Conservation (phyloP, 2,797 vertebrate genomes). For the Sandelia bainsii region DNA sequence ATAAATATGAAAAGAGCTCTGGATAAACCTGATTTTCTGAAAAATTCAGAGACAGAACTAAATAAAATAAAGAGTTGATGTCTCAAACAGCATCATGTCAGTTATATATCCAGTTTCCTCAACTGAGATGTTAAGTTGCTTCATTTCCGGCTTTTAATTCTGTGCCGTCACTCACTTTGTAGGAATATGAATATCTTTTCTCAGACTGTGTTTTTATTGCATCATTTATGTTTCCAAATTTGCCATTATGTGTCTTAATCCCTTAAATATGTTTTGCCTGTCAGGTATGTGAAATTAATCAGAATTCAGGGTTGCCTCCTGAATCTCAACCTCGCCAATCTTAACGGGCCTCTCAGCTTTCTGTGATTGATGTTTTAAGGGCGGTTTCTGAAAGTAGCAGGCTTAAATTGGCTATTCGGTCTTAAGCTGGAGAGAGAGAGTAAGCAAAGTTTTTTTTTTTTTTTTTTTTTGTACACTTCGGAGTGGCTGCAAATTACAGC, state of each 20-base stretch:
- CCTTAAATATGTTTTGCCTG: constrained; percentile 69
- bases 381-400: constrained; percentile 72
- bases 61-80: background rate
- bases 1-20: background rate
- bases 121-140: constrained; percentile 29
- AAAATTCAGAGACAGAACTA: background rate
- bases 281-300: constrained; percentile 76
- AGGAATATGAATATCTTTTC: constrained; percentile 45
- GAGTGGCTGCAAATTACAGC: constrained; percentile 81
- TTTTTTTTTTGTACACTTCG: constrained; percentile 57
- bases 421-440: constrained; percentile 66
- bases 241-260: constrained; percentile 71
- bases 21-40: background rate
- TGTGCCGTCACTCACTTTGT: constrained; percentile 45
- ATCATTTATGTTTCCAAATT: constrained; percentile 71
- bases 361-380: constrained; percentile 78
- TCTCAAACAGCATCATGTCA: constrained; percentile 25
- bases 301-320: constrained; percentile 62
- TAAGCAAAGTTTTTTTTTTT: constrained; percentile 45
- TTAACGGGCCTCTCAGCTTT: constrained; percentile 66
- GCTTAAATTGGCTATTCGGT: constrained; percentile 76
- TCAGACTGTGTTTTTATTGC: constrained; percentile 63
- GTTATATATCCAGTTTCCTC: constrained; percentile 7
- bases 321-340: constrained; percentile 67
- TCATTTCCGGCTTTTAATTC: constrained; percentile 35